Evolutionary conservation across 2,113 vertebrate genomes (phyloP).

Genomic region (Ageneiosus marmoratus): DNA sequence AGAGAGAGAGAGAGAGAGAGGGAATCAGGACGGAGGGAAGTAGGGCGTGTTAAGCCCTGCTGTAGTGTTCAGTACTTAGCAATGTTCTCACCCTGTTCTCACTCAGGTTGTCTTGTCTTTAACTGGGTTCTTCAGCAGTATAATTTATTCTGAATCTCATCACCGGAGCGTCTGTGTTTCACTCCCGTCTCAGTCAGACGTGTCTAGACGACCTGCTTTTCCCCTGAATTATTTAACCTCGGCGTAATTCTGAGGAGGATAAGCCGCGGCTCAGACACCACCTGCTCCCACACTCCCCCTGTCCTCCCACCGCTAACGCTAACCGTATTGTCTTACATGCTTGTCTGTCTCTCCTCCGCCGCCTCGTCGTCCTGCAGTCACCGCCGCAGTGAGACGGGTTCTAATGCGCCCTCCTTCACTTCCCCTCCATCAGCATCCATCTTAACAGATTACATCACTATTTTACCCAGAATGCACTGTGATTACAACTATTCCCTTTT

Average conservation of each 20-base stretch:
- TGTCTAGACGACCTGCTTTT: constrained; percentile 75
- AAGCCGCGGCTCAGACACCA: constrained; percentile 71
- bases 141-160: constrained; percentile 48
- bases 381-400: background rate
- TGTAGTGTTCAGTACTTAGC: background rate
- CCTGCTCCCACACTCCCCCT: constrained; percentile 65
- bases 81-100: background rate
- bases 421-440: background rate
- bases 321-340: constrained; percentile 28
- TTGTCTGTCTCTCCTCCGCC: background rate
- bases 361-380: background rate
- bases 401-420: background rate
- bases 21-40: constrained; percentile 17
- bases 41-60: constrained; percentile 42
- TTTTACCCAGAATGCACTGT: constrained; percentile 4
- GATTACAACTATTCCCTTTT: background rate
- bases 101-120: background rate
- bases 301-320: constrained; percentile 18
- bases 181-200: constrained; percentile 67
- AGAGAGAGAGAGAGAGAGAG: background rate
- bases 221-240: constrained; percentile 75
- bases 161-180: constrained; percentile 68
- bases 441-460: background rate
- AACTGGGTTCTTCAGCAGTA: background rate
- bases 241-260: constrained; percentile 72